These are phyloP conservation scores for Crotalus viridis DNA, from an alignment of 2,113 vertebrate genomes.

Conservation along the genomic window DNA sequence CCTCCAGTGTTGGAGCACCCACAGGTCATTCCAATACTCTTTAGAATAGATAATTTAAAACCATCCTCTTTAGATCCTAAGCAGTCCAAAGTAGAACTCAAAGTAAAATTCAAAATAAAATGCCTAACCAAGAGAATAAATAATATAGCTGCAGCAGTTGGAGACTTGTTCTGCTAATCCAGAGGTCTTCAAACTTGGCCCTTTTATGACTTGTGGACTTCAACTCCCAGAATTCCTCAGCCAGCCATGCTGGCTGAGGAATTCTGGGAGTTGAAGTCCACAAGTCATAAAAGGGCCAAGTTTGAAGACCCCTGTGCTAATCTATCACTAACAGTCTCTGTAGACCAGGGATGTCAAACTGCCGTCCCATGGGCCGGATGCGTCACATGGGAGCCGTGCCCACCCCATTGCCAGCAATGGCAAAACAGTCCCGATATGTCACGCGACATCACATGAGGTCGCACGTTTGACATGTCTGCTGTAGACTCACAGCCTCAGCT, in stretches of 20 bases:
- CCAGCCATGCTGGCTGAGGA: no score
- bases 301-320: no score
- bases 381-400: no score
- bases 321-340: not conserved
- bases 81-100: not conserved
- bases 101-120: not conserved
- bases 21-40: not conserved
- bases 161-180: not conserved
- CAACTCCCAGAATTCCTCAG: no score
- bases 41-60: not conserved
- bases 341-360: not conserved
- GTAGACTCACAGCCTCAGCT: not conserved
- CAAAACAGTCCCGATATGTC: no score
- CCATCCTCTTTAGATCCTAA: not conserved
- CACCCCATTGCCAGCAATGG: no score
- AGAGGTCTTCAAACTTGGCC: no score
- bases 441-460: accelerated
- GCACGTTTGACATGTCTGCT: no score
- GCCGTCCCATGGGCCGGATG: no score
- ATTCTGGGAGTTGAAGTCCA: no score
- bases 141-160: not conserved
- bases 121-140: not conserved
- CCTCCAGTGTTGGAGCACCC: not conserved
- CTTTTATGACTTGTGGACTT: no score
- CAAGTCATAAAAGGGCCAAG: no score